Conservation (phyloP, 53 echinoderm and acorn worm species). For the Luidia sarsii region DNA sequence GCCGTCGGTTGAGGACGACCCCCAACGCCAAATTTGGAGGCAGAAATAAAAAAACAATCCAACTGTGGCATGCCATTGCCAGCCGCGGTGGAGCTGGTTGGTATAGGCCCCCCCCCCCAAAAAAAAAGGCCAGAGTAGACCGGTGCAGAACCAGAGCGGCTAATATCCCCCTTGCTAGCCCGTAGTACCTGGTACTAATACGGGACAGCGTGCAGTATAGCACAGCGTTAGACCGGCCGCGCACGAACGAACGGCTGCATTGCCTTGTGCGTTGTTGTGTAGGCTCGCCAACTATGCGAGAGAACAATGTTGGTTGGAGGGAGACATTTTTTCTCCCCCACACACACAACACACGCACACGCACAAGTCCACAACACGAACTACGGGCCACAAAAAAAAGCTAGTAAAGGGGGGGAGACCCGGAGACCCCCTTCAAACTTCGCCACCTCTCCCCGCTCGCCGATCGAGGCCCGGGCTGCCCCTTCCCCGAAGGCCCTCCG, state of each 20-base stretch:
- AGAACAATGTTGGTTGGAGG: slow-evolving; percentile 59
- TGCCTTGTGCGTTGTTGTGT: slow-evolving; percentile 47
- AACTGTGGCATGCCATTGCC: slow-evolving; percentile 33
- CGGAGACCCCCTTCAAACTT: slow-evolving; percentile 35
- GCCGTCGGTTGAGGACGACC: slow-evolving; percentile 20
- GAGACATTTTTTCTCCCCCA: slow-evolving; percentile 33
- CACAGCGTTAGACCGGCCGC: too few species aligned
- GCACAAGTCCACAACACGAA: slow-evolving; percentile 25
- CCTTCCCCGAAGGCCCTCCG: not conserved
- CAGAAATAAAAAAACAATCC: too few species aligned
- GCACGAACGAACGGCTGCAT: slow-evolving; percentile 63
- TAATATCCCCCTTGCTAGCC: too few species aligned
- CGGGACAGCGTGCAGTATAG: too few species aligned
- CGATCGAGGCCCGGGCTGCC: not conserved
- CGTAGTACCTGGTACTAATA: too few species aligned
- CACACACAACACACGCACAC: too few species aligned
- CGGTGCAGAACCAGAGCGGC: too few species aligned
- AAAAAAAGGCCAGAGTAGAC: too few species aligned
- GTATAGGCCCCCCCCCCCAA: too few species aligned
- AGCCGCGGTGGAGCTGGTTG: too few species aligned
- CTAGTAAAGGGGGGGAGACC: slow-evolving; percentile 31
- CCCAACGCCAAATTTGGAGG: slow-evolving; percentile 69
- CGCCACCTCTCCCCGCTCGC: slow-evolving; percentile 8
- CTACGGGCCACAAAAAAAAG: too few species aligned
- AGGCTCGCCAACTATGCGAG: slow-evolving; percentile 78